A percentile compares a stretch with the other conserved stretches of the same genome.
These are phyloP conservation scores for Callipepla californica DNA, from an alignment of 2,113 vertebrate species.

Conservation along the genomic window DNA sequence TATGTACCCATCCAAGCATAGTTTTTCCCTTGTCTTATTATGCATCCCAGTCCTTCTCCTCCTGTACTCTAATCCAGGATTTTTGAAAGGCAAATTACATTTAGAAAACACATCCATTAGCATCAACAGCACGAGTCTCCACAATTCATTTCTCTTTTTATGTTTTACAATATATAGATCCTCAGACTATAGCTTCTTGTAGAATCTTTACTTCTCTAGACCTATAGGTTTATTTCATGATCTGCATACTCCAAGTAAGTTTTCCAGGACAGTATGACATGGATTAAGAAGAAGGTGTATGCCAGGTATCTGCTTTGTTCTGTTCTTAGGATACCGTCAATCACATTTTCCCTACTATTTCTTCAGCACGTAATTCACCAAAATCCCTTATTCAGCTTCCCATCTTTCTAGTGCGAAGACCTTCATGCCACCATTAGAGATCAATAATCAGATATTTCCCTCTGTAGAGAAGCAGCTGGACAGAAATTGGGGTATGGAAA, in stretches of 20 bases:
- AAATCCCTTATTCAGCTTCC: not conserved
- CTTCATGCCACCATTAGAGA: not conserved
- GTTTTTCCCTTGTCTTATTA: not conserved
- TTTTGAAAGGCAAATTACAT: not conserved
- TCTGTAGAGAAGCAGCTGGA: not conserved
- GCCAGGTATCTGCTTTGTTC: not conserved
- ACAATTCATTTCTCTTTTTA: not conserved
- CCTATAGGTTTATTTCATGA: not conserved
- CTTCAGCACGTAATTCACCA: not conserved
- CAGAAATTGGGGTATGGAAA: not conserved
- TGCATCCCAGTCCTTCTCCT: not conserved
- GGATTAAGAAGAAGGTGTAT: not conserved
- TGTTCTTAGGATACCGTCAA: not conserved
- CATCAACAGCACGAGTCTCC: not conserved
- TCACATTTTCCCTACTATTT: not conserved
- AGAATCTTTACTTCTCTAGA: not conserved
- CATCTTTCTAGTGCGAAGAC: not conserved
- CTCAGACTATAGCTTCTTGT: not conserved
- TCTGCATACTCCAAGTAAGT: not conserved
- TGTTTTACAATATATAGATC: not conserved
- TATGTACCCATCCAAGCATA: not conserved
- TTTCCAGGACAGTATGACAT: not conserved
- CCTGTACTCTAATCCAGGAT: not conserved
- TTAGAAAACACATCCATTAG: not conserved
- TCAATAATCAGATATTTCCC: not conserved